These are phyloP conservation scores for Heliocidaris tuberculata DNA, from an alignment of 35 echinoderm and acorn worm genomes.

Conservation along the genomic window DNA sequence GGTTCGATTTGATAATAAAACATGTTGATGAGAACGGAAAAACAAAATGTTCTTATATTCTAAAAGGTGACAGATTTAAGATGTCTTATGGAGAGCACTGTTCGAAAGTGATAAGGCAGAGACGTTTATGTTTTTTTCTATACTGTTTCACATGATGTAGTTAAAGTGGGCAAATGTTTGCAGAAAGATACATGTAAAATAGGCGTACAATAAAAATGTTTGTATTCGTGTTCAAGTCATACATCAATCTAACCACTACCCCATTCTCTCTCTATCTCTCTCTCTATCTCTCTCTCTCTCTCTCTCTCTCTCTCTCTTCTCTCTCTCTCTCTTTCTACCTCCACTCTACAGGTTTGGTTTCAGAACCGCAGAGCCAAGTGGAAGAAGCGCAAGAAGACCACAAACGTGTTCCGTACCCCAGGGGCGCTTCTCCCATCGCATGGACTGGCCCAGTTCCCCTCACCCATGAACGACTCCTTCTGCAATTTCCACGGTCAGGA, in stretches of 20 bases:
- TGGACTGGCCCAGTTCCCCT: slow-evolving; percentile 95
- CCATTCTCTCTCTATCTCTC: background rate
- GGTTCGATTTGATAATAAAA: too few relatives aligned
- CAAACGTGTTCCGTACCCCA: slow-evolving; percentile 97
- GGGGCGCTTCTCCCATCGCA: slow-evolving; percentile 93
- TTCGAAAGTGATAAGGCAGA: too few relatives aligned
- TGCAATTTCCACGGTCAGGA: slow-evolving; percentile 95
- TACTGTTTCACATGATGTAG: too few relatives aligned
- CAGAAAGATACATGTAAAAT: too few relatives aligned
- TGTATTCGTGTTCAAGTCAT: too few relatives aligned
- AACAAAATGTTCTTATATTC: too few relatives aligned
- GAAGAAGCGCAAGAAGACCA: slow-evolving; percentile 99
- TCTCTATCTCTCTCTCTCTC: background rate
- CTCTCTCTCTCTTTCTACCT: background rate
- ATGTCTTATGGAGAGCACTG: too few relatives aligned
- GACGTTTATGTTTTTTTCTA: too few relatives aligned
- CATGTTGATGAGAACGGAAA: too few relatives aligned
- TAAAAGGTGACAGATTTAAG: too few relatives aligned
- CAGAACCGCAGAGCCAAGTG: slow-evolving; percentile 99
- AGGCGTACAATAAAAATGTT: too few relatives aligned
- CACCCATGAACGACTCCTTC: slow-evolving; percentile 94
- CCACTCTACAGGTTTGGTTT: slow-evolving; percentile 86
- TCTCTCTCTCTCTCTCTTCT: background rate
- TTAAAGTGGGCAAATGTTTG: too few relatives aligned
- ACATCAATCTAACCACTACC: background rate